Percentiles rank a stretch among this genome's conserved stretches.
Conservation (phyloP, 2,888 invertebrate genomes). For the Acanthosepion pharaonis region DNA sequence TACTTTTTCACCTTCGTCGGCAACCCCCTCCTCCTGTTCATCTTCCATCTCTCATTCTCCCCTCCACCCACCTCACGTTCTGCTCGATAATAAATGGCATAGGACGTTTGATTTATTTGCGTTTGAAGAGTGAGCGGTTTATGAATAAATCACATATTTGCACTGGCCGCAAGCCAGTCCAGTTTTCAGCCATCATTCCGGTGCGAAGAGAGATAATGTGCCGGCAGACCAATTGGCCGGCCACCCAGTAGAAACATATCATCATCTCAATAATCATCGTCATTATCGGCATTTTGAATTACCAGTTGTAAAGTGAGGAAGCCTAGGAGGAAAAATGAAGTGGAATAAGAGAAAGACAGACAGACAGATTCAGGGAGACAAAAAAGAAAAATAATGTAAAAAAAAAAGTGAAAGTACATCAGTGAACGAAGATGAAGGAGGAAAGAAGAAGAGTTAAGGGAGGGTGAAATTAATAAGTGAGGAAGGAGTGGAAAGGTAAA, state of each 20-base stretch:
- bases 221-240: not conserved
- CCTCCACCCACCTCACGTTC: not conserved
- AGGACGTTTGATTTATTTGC: slow-evolving; percentile 1
- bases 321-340: not conserved
- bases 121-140: not conserved
- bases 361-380: not conserved
- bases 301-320: not conserved
- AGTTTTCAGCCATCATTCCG: not conserved
- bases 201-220: not conserved
- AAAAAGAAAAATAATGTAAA: too few species aligned
- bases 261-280: not conserved
- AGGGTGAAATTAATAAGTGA: too few species aligned
- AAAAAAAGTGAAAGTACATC: too few species aligned
- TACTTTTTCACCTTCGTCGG: not conserved
- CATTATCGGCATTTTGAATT: not conserved
- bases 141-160: slow-evolving; percentile 33
- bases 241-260: not conserved
- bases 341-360: not conserved
- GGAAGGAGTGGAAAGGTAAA: too few species aligned
- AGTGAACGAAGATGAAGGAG: too few species aligned
- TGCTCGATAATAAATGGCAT: not conserved
- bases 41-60: too few species aligned
- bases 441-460: too few species aligned
- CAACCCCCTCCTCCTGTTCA: not conserved
- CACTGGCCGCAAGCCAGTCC: slow-evolving; percentile 21